Evolutionary conservation across 37 sponge, comb jelly and placozoan species (phyloP), one percentile per base, ranked within the genome.

Genomic region (Lycopodina hypogea): DNA sequence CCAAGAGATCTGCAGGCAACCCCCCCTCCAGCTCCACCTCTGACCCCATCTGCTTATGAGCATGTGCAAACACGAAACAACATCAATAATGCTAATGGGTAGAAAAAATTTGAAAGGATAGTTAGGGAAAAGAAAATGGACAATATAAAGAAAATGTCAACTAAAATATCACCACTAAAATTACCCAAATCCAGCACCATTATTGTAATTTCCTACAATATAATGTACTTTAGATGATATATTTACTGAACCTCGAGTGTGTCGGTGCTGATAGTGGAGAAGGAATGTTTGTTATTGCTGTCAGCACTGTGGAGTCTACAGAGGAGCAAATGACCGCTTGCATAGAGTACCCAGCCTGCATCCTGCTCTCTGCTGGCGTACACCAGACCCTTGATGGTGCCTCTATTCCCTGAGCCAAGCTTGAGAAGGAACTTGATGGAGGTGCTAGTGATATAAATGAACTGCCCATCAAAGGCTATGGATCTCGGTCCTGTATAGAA

Each of bases 391-490:
- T 86, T 75, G 66, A 94, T 68, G 19, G 89, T 90, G 0, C 91
- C 95, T 7, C 34, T 58, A 60, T 81, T 68, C 17, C 95, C 95
- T 53, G 83, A 90, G 23, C 95, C 95, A 18, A 94, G 26, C 64
- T 88, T 83, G 17, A 90, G 68, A 0, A 94, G 68, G 40, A 22
- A 38, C 56, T 81, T 85, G 7, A 84, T 81, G 40, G 83, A 75
- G 22, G 81, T 69, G 52, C 86, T 82, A 8, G 85, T 88, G 29
- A 90, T 71, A 63, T 88, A 93, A 0, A 93, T 70, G 71, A 72
- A 90, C 76, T 69, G 59, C 3, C 97, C 97, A 84, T 90, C 87
- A 78, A 60, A 77, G 18, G 84, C 82, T 29, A 93, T 86, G n/a
- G 91, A 90, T 15, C 78, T 79, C 24, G 74, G 64, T 26, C 76